Conservation (phyloP, 2,113 vertebrate genomes). For the Lepus americanus region DNA sequence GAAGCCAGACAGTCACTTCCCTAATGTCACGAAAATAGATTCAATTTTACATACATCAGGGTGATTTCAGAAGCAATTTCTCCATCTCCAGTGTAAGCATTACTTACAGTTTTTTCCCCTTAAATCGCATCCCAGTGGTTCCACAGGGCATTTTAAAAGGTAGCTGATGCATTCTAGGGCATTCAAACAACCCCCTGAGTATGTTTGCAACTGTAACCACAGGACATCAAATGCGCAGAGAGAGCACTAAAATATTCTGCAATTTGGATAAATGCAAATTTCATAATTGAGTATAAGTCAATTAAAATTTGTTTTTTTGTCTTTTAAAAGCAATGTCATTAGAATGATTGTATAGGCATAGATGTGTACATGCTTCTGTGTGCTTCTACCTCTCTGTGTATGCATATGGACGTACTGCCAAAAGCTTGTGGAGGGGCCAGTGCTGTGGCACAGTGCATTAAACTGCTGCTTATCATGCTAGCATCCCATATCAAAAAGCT, state of each 20-base stretch:
- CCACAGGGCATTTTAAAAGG: conserved; percentile 75
- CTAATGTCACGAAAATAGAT: conserved; percentile 84
- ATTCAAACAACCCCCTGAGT: conserved; percentile 65
- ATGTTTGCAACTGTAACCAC: conserved; percentile 35
- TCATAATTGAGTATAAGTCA: conserved; percentile 42
- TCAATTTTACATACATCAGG: conserved; percentile 85
- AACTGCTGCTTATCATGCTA: no score
- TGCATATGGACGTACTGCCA: no score
- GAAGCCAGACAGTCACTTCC: conserved; percentile 81
- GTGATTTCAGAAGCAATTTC: conserved; percentile 87
- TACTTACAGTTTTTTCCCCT: conserved; percentile 63
- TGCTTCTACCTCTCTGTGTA: background rate
- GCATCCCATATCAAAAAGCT: no score
- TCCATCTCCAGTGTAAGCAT: conserved; percentile 81
- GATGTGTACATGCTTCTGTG: background rate
- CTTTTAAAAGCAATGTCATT: conserved; percentile 40
- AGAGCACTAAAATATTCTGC: conserved; percentile 52
- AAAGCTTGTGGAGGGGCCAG: no score
- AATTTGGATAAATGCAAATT: conserved; percentile 59
- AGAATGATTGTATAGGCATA: conserved; percentile 26
- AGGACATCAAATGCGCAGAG: background rate
- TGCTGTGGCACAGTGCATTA: no score
- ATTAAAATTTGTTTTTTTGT: background rate
- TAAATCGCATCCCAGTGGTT: conserved; percentile 75
- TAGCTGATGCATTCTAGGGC: conserved; percentile 60